Base-by-base conservation (phyloP, 2,888 invertebrate genomes). In the Drosophila rellima region DNA sequence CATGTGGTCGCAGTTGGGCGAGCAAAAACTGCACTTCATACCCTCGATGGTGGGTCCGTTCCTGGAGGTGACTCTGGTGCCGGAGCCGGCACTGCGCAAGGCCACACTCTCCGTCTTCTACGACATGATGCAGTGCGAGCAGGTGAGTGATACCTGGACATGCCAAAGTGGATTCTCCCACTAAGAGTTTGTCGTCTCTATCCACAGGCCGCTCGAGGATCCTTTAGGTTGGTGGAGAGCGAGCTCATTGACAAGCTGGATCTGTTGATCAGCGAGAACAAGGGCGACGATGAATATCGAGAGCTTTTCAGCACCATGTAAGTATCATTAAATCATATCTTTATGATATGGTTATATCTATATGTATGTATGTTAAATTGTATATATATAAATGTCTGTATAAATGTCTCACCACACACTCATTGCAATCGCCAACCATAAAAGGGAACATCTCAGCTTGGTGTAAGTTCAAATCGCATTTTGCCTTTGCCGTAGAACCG, bases 251-350 rank as follows among this genome's bases (percentile, higher is more conserved):
- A 98, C 90, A 98, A 98, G 91, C 93, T 98, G 80, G 98, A 98
- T 93, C 96, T 97, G 73, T 93, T 98, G 26, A 97, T 98, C 47
- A 97, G 97, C 65, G 97, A 98, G 89, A 97, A 98, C 91, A 97
- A 98, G 90, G 98, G 98, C 0, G 98, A 98, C 85, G 97, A 97
- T 90, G 97, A 98, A 90, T 98, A 98, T 91, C 94, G 97, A 68
- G 95, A 97, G 71, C 94, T 98, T n/a, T 98, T 98, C 91, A 97
- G 98, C 90, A 97, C 97, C 57, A 98, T 98, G 98, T 98, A 94
- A 97, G 98, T 96, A 65, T 3, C 2, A 0, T 20, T 18, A 29
- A 4, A 18, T 8, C 37, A 56, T 15, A 20, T n/a, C 39, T 78
- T n/a, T 54, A 20, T 11, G 39, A 42, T 55, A 26, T 59, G 15